A percentile compares a stretch with the other conserved stretches of the same genome.
Conservation (phyloP, 2,797 vertebrate species). For the Gobio occitaniae region DNA sequence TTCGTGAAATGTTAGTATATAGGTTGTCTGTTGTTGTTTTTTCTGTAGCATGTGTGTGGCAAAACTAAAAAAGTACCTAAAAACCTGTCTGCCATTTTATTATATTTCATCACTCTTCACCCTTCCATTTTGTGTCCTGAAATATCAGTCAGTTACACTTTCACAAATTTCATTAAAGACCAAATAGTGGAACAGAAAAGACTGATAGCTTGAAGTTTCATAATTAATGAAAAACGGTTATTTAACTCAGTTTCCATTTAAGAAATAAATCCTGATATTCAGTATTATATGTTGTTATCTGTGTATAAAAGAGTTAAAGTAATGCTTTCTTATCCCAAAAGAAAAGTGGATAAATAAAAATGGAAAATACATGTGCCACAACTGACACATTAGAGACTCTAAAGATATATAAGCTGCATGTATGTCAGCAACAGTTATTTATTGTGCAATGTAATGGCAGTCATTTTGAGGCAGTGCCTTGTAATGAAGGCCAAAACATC, state of each 20-base stretch:
- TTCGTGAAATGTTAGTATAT: background rate
- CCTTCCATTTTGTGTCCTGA: background rate
- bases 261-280: no score
- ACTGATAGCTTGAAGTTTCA: background rate
- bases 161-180: background rate
- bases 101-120: background rate
- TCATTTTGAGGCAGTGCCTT: background rate
- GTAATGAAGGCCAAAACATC: background rate
- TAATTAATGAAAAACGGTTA: no score
- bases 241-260: no score
- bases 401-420: background rate
- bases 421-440: rapidly evolving
- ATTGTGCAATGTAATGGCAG: background rate
- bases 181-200: background rate
- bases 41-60: background rate
- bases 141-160: background rate
- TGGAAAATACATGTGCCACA: background rate
- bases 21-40: background rate
- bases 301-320: no score
- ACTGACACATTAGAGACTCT: rapidly evolving
- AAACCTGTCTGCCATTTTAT: background rate
- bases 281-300: no score
- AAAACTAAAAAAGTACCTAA: background rate
- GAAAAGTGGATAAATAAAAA: background rate
- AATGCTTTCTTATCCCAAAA: no score